Conservation (phyloP, 2,113 vertebrate species). For the Bostrychus sinensis region DNA sequence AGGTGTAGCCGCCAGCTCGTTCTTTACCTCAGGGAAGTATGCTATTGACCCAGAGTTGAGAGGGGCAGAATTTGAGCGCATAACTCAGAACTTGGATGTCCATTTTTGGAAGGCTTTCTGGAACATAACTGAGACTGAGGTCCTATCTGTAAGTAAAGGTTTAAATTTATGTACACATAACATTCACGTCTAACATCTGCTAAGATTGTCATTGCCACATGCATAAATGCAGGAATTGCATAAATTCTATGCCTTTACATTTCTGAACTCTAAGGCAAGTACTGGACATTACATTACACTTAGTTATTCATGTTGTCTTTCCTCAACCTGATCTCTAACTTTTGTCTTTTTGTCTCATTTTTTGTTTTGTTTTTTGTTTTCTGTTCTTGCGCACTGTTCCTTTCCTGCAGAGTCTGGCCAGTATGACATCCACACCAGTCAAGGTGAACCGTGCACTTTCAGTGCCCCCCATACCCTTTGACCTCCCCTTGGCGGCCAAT, state of each 20-base stretch:
- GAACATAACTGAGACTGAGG: conserved; percentile 90
- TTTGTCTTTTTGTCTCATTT: conserved; percentile 4
- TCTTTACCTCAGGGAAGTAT: conserved; percentile 89
- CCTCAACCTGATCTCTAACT: conserved; percentile 37
- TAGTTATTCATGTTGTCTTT: conserved; percentile 44
- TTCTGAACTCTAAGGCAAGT: not conserved
- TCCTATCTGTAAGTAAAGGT: conserved; percentile 81
- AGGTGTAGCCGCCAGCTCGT: conserved; percentile 89
- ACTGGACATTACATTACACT: not conserved
- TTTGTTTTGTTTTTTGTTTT: not conserved
- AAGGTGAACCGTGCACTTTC: conserved; percentile 86
- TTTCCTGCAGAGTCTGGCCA: conserved; percentile 83
- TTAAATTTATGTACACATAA: not conserved
- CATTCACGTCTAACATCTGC: too few relatives aligned
- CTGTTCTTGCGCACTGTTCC: not conserved
- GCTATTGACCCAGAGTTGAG: conserved; percentile 90
- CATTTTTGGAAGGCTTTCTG: conserved; percentile 93
- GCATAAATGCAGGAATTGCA: too few relatives aligned
- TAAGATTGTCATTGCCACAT: not conserved
- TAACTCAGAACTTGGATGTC: conserved; percentile 90
- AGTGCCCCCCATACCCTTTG: conserved; percentile 83
- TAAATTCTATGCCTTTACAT: too few relatives aligned
- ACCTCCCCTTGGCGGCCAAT: conserved; percentile 83
- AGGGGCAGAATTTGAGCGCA: conserved; percentile 87
- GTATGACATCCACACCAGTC: conserved; percentile 85